Evolutionary conservation across 1,140 invertebrate genomes (phyloP).

Genomic region (Drosophila pseudoobscura): DNA sequence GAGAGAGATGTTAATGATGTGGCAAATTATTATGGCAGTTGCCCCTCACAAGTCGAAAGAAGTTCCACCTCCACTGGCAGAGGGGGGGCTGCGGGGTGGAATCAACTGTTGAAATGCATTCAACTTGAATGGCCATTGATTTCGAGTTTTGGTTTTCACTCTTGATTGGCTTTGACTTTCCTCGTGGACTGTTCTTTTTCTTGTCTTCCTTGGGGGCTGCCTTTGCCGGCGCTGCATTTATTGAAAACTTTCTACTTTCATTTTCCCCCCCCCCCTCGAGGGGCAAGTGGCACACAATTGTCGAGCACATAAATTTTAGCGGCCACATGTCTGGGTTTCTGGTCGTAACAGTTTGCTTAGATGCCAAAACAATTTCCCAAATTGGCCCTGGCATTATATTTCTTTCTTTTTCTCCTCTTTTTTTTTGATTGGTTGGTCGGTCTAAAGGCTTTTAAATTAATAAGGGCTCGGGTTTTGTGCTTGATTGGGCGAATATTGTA

Average conservation of each 20-base stretch:
- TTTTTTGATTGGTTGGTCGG: slow-evolving; percentile 16
- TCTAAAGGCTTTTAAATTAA: slow-evolving; percentile 63
- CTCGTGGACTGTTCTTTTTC: slow-evolving; percentile 16
- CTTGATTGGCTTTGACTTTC: slow-evolving; percentile 56
- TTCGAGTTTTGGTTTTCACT: slow-evolving; percentile 39
- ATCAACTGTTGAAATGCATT: slow-evolving; percentile 66
- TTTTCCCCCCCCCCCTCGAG: too few relatives aligned
- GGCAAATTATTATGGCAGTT: slow-evolving; percentile 79
- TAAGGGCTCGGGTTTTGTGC: slow-evolving; percentile 5
- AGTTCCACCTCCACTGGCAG: neutral
- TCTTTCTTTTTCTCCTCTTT: neutral
- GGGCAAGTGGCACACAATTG: slow-evolving; percentile 28
- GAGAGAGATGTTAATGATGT: slow-evolving; percentile 75
- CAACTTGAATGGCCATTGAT: slow-evolving; percentile 70
- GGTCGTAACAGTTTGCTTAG: slow-evolving; percentile 64
- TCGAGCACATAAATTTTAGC: slow-evolving; percentile 52
- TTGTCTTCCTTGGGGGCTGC: slow-evolving; percentile 13
- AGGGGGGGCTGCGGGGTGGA: neutral
- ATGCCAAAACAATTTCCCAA: slow-evolving; percentile 67
- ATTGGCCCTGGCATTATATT: slow-evolving; percentile 58
- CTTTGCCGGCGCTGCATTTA: slow-evolving; percentile 27
- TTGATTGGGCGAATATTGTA: slow-evolving; percentile 15
- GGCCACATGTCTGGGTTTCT: slow-evolving; percentile 48
- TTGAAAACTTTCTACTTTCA: slow-evolving; percentile 36
- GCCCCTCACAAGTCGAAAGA: slow-evolving; percentile 49